Evolutionary conservation across 2,797 vertebrate species (phyloP).

Genomic region (Onychomys torridus): DNA sequence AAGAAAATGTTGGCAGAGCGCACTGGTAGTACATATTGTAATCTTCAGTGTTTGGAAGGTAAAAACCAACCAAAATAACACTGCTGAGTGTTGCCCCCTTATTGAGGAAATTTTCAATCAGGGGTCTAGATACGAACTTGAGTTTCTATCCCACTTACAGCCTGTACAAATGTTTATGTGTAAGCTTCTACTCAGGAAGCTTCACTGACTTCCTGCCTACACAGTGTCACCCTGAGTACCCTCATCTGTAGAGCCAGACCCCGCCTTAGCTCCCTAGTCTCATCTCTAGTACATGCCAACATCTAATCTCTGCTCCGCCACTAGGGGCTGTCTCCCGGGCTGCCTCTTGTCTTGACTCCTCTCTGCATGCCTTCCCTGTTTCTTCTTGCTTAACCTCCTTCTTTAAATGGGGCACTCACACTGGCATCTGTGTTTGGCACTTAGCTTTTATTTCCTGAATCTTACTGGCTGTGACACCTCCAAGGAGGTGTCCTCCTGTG

Average conservation of each 20-base stretch:
- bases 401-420: not conserved
- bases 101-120: not conserved
- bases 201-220: not conserved
- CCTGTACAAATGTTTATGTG: fast-evolving
- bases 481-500: not conserved
- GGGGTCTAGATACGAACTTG: not conserved
- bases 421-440: not conserved
- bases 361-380: not conserved
- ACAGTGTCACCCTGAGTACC: no score
- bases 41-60: not conserved
- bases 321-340: not conserved
- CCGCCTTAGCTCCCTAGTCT: not conserved
- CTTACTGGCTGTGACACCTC: not conserved
- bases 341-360: not conserved
- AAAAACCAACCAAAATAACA: not conserved
- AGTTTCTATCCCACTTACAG: not conserved
- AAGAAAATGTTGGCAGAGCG: not conserved
- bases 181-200: not conserved
- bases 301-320: not conserved
- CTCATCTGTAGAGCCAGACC: not conserved
- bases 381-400: not conserved
- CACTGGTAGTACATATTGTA: not conserved
- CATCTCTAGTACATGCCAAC: not conserved
- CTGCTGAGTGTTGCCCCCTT: not conserved
- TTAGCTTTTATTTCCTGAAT: not conserved